These are phyloP conservation scores for Morone saxatilis DNA, from an alignment of 2,113 vertebrate species.

Conservation along the genomic window DNA sequence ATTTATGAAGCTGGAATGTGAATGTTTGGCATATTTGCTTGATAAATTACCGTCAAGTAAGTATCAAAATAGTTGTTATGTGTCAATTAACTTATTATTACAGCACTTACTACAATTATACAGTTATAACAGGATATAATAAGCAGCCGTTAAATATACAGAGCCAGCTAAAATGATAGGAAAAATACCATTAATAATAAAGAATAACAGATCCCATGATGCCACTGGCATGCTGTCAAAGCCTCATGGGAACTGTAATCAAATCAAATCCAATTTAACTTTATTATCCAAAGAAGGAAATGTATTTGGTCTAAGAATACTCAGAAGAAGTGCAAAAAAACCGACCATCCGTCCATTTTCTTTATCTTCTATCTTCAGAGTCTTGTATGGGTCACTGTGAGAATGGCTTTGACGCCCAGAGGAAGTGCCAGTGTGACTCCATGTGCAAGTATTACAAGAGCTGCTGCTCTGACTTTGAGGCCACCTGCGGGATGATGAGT, in stretches of 20 bases:
- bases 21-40: background rate
- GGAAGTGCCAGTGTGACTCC: conserved; percentile 93
- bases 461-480: conserved; percentile 91
- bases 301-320: background rate
- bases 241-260: conserved; percentile 23
- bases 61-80: background rate
- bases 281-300: conserved; percentile 15
- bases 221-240: background rate
- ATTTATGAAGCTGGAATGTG: background rate
- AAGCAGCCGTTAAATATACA: background rate
- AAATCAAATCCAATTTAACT: background rate
- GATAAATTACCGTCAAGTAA: background rate
- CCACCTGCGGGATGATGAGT: conserved; percentile 87
- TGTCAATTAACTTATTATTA: background rate
- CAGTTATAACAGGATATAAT: background rate
- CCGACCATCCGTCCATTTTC: too few species aligned
- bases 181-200: background rate
- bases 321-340: background rate
- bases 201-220: background rate
- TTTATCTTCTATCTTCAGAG: conserved; percentile 79
- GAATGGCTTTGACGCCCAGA: conserved; percentile 84
- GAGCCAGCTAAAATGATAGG: background rate
- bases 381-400: conserved; percentile 90
- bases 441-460: conserved; percentile 94
- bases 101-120: background rate